These are phyloP conservation scores for Halcyon senegalensis DNA, from an alignment of 2,113 vertebrate species.

Conservation along the genomic window DNA sequence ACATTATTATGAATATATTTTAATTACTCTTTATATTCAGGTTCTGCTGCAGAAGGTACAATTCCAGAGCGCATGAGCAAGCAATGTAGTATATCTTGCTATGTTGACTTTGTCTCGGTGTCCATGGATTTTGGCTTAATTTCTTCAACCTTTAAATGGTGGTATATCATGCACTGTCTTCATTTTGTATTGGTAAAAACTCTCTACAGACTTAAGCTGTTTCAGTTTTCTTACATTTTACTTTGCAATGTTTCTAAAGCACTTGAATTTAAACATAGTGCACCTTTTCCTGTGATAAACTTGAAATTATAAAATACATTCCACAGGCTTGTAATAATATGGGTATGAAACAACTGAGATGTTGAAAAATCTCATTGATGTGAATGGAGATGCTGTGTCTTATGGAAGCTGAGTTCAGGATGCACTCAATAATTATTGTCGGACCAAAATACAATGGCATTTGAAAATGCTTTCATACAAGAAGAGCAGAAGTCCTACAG, in stretches of 20 bases:
- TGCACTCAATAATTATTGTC: not conserved
- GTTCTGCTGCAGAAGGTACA: not conserved
- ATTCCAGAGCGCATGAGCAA: not conserved
- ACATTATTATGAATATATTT: not conserved
- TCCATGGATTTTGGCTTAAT: not conserved
- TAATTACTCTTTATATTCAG: not conserved
- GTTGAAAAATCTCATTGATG: not conserved
- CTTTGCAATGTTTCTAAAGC: not conserved
- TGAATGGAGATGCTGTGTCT: not conserved
- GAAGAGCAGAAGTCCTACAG: not conserved
- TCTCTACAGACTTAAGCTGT: not conserved
- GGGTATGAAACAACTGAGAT: not conserved
- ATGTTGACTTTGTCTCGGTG: not conserved
- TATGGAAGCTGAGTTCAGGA: not conserved
- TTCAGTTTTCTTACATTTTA: not conserved
- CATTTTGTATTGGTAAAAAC: not conserved
- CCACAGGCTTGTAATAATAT: not conserved
- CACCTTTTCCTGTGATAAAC: not conserved
- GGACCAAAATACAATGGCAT: not conserved
- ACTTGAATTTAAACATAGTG: not conserved
- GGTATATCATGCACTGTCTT: fast-evolving
- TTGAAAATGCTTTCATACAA: not conserved
- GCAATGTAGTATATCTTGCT: not conserved
- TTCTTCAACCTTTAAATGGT: not conserved
- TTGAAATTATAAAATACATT: not conserved